Percentiles rank a stretch among this genome's conserved stretches.
Conservation (phyloP, 2,113 vertebrate genomes). For the Chaetura pelagica region DNA sequence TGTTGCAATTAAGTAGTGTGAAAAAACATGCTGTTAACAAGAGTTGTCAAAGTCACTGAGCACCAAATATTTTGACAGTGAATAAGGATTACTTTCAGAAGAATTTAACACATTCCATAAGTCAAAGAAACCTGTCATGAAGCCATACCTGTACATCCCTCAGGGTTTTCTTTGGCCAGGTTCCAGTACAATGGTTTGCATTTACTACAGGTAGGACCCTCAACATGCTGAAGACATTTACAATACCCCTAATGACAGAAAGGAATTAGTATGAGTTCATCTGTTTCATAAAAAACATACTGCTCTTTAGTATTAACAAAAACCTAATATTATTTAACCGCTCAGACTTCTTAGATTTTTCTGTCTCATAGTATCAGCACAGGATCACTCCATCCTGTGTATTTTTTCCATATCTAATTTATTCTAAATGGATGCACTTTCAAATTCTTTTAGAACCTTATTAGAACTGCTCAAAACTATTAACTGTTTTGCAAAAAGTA, state of each 20-base stretch:
- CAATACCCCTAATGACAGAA: conserved; percentile 82
- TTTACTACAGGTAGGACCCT: conserved; percentile 82
- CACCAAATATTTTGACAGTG: fast-evolving
- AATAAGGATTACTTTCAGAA: neutral
- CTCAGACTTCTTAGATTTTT: neutral
- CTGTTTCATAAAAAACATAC: neutral
- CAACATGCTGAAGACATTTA: conserved; percentile 81
- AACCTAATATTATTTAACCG: neutral
- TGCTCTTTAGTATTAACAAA: neutral
- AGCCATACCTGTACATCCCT: conserved; percentile 85
- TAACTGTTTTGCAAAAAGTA: neutral
- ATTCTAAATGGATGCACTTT: neutral
- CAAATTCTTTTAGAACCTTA: neutral
- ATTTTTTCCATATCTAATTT: neutral
- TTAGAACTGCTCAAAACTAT: neutral
- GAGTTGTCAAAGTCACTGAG: neutral
- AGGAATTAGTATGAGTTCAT: neutral
- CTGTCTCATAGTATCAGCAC: neutral
- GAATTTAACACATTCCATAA: neutral
- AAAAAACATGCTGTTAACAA: neutral
- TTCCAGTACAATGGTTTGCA: conserved; percentile 95
- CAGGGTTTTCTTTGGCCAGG: conserved; percentile 79
- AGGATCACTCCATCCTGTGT: neutral
- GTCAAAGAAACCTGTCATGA: neutral
- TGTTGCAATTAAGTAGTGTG: neutral